Percentiles rank a stretch among this genome's conserved stretches.
These are phyloP conservation scores for Heteromormyrus szaboi DNA, from an alignment of 2,797 vertebrate species.

Conservation along the genomic window DNA sequence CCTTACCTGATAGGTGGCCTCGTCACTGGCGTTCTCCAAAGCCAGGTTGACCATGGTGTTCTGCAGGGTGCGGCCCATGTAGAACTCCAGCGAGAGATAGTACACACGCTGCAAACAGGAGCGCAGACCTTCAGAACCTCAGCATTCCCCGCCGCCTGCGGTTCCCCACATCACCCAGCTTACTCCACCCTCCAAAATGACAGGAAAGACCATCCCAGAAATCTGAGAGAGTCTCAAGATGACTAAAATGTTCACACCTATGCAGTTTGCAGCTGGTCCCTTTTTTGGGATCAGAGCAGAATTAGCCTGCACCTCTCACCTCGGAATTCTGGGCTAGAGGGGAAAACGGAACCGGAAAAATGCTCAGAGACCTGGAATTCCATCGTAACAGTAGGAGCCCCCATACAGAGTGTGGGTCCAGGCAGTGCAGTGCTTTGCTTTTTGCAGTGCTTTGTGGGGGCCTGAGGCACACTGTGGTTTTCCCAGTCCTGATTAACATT, in stretches of 20 bases:
- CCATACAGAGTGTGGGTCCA: background rate
- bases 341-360: background rate
- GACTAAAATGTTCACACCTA: background rate
- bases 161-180: background rate
- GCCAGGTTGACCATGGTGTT: slow-evolving; percentile 99
- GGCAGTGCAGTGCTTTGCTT: background rate
- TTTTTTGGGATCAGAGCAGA: background rate
- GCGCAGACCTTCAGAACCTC: slow-evolving; percentile 3
- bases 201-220: background rate
- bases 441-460: background rate
- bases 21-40: slow-evolving; percentile 89
- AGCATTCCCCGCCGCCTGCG: background rate
- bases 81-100: slow-evolving; percentile 96
- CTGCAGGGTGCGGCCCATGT: slow-evolving; percentile 96
- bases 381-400: background rate
- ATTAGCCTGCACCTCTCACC: background rate
- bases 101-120: slow-evolving; percentile 79
- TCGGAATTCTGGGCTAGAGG: background rate
- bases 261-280: background rate
- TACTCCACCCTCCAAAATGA: background rate
- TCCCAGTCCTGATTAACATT: background rate
- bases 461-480: background rate
- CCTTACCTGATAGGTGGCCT: slow-evolving; percentile 89
- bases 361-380: background rate
- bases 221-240: background rate